Base-by-base conservation (phyloP, 2,113 vertebrate species). In the Eurystomus gularis region DNA sequence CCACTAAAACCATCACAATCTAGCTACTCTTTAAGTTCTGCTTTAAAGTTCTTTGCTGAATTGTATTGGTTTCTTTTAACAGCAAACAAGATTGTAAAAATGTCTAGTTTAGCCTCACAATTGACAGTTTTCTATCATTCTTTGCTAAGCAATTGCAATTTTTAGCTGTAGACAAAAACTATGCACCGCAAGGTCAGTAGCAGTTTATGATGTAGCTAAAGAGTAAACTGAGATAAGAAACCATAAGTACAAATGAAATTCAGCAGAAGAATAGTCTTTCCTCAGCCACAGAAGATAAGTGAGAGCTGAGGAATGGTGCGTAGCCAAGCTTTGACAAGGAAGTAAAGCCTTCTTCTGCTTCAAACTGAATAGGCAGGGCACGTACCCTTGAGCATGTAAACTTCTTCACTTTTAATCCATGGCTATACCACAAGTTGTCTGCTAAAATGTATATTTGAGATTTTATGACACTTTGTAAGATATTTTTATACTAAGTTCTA, bases 141-240 rank as follows among this genome's bases (percentile, higher is more conserved):
- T 76, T 83, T 92, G 31, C 29, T 29, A 10, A 77, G 46, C 40
- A 66, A 64, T 72, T 82, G 29, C 39, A 25, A 0, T 66, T 86
- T 35, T 80, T 83, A 82, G 31, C 16, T 42, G 24, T 48, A 61
- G 66, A 61, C 5, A 86, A 66, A 93, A 80, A 66, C 6, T 17
- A 16, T 2, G 0, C 55, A 58, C 65, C 0, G 3, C 6, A 33
- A 52, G 28, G 17, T 88, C 12, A 15, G 39, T 23, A 66, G 37
- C 11, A 54, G 31, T 49, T 85, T 69, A 48, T 61, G 23, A 16
- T 11, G 64, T 66, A 54, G 18, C 61, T 49, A 60, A 46, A 52
- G 17, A n/a, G 15, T 72, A 77, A 91, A 89, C 26, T n/a, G 44
- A 39, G 33, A 26, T 69, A 70, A 60, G 21, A 51, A 57, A 40